Evolutionary conservation across 23 tunicate genomes (phyloP), one percentile per base, ranked within the genome.

Genomic region (Halocynthia roretzi): DNA sequence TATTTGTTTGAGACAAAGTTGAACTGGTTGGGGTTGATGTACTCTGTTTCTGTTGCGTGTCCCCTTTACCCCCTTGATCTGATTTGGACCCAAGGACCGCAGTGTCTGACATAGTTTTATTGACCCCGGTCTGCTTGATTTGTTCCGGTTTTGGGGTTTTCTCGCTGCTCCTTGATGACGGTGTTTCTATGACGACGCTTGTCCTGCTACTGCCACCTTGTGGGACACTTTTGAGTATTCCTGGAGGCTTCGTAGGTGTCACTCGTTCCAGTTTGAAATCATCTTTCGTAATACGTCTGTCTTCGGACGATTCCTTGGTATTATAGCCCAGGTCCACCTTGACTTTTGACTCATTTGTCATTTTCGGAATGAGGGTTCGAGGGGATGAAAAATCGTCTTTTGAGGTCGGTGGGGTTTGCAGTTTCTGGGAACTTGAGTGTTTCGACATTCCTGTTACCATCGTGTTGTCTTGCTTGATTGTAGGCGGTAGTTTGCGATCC

Each of bases 401-500:
- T 48, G 76, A 44, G 56, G 44, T 31, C 44, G 44, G 44, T 1
- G 76, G 56, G 10, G 62, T 12, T 2, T 52, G 78, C 31, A 54
- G 55, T 48, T 52, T 52, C 11, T 48, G 71, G 12, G 71, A 67
- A 44, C 51, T 70, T 8, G 44, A 31, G 44, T 31, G 44, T 31
- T 31, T 31, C 44, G 78, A 19, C 15, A 50, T 40, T 8, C 78
- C 64, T 53, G 78, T 56, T 8, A 74, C 78, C 60, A 74, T 53
- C 18, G 78, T 10, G 64, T 74, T 74, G 55, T 74, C 78, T 54
- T 74, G 78, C 65, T 74, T 74, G 17, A 74, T 74, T 15, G 78
- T 15, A 9, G 78, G 64, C 56, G 78, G 78, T 8, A 74, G 78
- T 74, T 74, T 74, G 15, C 78, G 78, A 54, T 74, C 78, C 78